Base-by-base conservation (phyloP, 2,113 vertebrate species). In the Corvus hawaiiensis region DNA sequence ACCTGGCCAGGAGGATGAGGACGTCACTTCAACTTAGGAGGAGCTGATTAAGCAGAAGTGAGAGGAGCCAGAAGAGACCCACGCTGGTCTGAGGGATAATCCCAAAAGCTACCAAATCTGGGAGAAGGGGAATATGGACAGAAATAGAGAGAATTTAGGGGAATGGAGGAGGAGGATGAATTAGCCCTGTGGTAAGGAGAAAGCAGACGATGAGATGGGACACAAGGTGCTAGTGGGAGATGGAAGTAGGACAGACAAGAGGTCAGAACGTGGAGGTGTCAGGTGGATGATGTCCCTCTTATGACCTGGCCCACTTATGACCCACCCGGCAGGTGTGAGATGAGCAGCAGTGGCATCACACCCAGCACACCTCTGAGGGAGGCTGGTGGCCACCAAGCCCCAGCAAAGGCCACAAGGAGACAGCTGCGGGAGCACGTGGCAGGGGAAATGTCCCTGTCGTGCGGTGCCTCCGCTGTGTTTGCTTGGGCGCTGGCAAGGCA, bases 331-430 rank as follows among this genome's bases (percentile, higher is more conserved):
- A 73, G 68, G 22, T 0, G 4, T 52, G 61, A 68, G 56, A 43
- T 1, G 0, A 43, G 28, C 0, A 0, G 51, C 61, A 52, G 74
- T 64, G 28, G 28, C 0, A 0, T 61, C 66, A 30, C 2, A 6
- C 9, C 59, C 24, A 4, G 56, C 6, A 2, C 0, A 0, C 55
- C 72, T 35, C 67, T 16, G 84, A 51, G 66, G 30, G 30, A 54
- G 68, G 37, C 62, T 78, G 92, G 61, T 2, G 0, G 63, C 5
- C 59, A 76, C 58, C 56, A 75, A 51, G 16, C 5, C 75, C 30
- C 22, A 43, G 59, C 24, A 52, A 61, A 64, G 27, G 37, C 26
- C 3, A 4, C 1, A 2, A 33, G 61, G 21, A 19, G 72, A 30
- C 14, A 15, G 37, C 41, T 28, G 35, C 0, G 2, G 76, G 33